Base-by-base conservation (phyloP, 2,797 vertebrate genomes). In the Alfaro cultratus region DNA sequence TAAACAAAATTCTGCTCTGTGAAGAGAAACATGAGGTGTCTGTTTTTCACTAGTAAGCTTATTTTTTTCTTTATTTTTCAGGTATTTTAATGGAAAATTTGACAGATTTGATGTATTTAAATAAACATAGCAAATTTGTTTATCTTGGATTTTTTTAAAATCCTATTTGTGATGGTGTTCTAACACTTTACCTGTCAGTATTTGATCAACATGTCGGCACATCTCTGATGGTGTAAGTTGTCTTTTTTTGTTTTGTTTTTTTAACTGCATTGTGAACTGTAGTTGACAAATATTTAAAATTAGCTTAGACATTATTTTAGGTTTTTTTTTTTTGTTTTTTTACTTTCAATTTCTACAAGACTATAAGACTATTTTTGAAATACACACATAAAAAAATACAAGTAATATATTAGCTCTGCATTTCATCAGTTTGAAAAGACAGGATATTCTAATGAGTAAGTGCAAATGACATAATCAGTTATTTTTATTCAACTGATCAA, bases 381-480 rank as follows among this genome's bases (percentile, higher is more conserved):
- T 95, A 96, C 94, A 95, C 95, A 95, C 21, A 18, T 16, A 96
- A 96, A 93, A 96, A 96, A 96, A 96, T 97, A 97, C 97, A 96
- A 96, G 95, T 94, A 96, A 97, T 97, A 95, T 97, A 96, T 97
- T 97, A 95, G 96, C 95, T 96, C 55, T 60, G n/a, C 4, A 2
- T 60, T 60, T 60, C 26, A 60, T 60, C 31, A 60, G 12, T 34
- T 62, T 18, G 57, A 15, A 31, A 60, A 55, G 4, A 77, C 93
- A 94, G 91, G 96, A 96, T 94, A 87, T 95, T 93, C 95, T 92
- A 94, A 97, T 97, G 97, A 96, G 97, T 97, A 92, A 92, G 92
- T 96, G 94, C 92, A 96, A 97, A 97, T 97, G 96, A 96, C 96
- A 96, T 97, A 97, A 97, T 96, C 96, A 94, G 94, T 94, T 95